These are phyloP conservation scores for Gracilinanus agilis DNA, from an alignment of 2,113 vertebrate species.

Conservation along the genomic window DNA sequence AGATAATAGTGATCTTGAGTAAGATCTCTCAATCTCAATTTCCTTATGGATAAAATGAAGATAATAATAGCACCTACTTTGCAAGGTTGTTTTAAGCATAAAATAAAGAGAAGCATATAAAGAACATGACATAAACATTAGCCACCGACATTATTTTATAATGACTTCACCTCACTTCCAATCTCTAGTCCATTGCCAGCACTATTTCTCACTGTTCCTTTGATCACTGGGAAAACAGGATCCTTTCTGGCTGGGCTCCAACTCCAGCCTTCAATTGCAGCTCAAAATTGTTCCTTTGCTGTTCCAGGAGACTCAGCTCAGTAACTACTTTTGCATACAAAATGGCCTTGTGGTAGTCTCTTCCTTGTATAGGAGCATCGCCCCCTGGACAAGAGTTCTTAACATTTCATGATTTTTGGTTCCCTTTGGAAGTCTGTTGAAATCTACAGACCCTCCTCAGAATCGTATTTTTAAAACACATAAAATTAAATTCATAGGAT, in stretches of 20 bases:
- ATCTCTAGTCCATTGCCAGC: neutral
- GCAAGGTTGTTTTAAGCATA: neutral
- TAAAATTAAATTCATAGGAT: neutral
- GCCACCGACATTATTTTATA: neutral
- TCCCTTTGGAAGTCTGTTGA: neutral
- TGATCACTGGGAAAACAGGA: neutral
- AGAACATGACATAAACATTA: neutral
- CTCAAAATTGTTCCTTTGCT: neutral
- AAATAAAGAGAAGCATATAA: neutral
- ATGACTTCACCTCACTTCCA: neutral
- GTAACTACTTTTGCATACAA: neutral
- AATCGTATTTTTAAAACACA: neutral
- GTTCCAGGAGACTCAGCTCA: neutral
- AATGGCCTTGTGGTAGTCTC: neutral
- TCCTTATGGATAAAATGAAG: neutral
- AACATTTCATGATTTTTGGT: neutral
- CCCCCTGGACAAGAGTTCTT: neutral
- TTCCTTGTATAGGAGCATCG: neutral
- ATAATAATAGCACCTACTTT: neutral
- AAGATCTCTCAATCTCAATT: neutral
- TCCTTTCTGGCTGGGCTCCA: neutral
- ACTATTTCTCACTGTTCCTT: neutral
- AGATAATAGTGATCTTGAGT: neutral
- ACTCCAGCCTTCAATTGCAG: neutral
- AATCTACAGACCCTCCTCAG: neutral